Evolutionary conservation across 2,797 vertebrate species (phyloP).

Genomic region (Sebastes cheni): DNA sequence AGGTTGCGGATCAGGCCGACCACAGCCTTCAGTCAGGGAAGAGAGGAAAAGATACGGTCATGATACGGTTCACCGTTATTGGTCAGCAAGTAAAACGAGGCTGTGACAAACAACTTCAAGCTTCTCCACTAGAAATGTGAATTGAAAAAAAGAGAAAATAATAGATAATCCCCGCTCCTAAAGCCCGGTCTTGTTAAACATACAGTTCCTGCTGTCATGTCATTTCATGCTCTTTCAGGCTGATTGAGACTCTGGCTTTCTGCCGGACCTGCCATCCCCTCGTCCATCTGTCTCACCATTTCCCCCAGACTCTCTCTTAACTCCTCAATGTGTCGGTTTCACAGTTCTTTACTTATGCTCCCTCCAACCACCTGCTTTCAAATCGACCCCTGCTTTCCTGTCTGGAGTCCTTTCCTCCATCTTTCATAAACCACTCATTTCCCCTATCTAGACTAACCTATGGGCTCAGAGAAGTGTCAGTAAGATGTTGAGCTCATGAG

Average conservation of each 20-base stretch:
- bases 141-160: not conserved
- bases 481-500: not conserved
- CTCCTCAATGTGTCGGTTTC: not conserved
- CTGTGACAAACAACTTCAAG: not conserved
- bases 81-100: not conserved
- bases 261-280: conserved; percentile 2
- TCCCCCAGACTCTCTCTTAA: not conserved
- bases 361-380: not conserved
- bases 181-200: conserved; percentile 9
- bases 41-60: not conserved
- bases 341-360: not conserved
- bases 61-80: not conserved
- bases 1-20: conserved; percentile 96
- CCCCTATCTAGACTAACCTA: not conserved
- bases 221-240: conserved; percentile 24
- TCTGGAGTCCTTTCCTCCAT: not conserved
- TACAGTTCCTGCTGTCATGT: conserved; percentile 23
- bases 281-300: conserved; percentile 47
- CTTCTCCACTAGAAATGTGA: not conserved
- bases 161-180: not conserved
- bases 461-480: not conserved
- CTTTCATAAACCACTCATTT: not conserved
- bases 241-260: conserved; percentile 30
- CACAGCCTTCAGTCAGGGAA: conserved; percentile 83
- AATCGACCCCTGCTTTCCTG: not conserved